These are phyloP conservation scores for Brachionus angularis DNA, from an alignment of 1,140 invertebrate species.

Conservation along the genomic window DNA sequence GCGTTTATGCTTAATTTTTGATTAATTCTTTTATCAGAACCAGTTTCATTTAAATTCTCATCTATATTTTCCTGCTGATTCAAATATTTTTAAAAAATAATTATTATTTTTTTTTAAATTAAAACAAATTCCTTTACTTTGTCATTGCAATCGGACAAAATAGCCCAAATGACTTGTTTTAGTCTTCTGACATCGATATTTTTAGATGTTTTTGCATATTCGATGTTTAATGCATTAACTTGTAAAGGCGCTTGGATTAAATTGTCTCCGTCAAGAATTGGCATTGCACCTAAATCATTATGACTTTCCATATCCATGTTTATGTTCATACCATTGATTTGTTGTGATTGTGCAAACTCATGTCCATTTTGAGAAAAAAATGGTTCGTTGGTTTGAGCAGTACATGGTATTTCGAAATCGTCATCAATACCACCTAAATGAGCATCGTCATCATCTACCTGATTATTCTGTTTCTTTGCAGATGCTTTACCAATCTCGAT, in stretches of 20 bases:
- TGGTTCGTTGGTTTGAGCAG: slow-evolving; percentile 36
- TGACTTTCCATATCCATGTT: too few species aligned
- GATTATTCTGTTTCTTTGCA: background rate
- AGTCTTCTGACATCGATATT: slow-evolving; percentile 35
- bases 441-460: slow-evolving; percentile 11
- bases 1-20: slow-evolving; percentile 17
- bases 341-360: slow-evolving; percentile 24
- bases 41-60: background rate
- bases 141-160: background rate
- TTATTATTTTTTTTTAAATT: background rate
- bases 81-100: background rate
- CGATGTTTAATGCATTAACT: slow-evolving; percentile 33
- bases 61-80: slow-evolving; percentile 32
- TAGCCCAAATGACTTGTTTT: slow-evolving; percentile 25
- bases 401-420: slow-evolving; percentile 37
- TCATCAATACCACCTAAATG: slow-evolving; percentile 27
- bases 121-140: background rate
- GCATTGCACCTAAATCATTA: slow-evolving; percentile 4
- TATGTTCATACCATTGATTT: background rate
- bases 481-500: slow-evolving; percentile 6
- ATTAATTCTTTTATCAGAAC: background rate
- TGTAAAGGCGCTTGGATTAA: slow-evolving; percentile 24
- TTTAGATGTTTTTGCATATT: slow-evolving; percentile 41
- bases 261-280: background rate
- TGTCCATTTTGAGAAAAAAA: slow-evolving; percentile 35